A percentile compares a stretch with the other conserved stretches of the same genome.
Evolutionary conservation across 2,113 vertebrate species (phyloP).

Genomic region (Promerops cafer): DNA sequence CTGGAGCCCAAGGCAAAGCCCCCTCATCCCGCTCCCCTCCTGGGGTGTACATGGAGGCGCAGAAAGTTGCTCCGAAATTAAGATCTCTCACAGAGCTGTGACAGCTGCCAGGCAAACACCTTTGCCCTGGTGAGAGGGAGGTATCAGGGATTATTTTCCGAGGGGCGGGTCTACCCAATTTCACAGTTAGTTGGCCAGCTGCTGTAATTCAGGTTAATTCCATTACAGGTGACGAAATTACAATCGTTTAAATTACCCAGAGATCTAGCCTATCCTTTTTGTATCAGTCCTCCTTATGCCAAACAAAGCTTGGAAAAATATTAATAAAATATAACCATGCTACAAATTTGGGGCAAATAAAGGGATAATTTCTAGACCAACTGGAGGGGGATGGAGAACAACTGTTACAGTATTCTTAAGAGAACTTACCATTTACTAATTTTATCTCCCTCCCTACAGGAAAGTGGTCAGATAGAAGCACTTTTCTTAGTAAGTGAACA

Average conservation of each 20-base stretch:
- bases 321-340: background rate
- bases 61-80: background rate
- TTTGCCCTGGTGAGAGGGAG: background rate
- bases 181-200: background rate
- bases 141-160: background rate
- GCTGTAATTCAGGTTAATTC: background rate
- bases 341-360: background rate
- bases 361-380: background rate
- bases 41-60: fast-evolving
- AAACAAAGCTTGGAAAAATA: background rate
- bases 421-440: background rate
- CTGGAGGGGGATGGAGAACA: background rate
- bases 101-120: background rate
- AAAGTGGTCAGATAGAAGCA: background rate
- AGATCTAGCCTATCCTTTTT: background rate
- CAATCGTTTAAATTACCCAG: background rate
- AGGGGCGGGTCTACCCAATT: background rate
- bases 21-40: background rate
- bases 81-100: background rate
- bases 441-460: background rate
- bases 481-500: background rate
- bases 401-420: background rate
- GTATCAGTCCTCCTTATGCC: background rate
- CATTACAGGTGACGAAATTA: background rate
- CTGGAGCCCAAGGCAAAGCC: background rate